Base-by-base conservation (phyloP, 2,888 invertebrate species). In the Altica lythri region DNA sequence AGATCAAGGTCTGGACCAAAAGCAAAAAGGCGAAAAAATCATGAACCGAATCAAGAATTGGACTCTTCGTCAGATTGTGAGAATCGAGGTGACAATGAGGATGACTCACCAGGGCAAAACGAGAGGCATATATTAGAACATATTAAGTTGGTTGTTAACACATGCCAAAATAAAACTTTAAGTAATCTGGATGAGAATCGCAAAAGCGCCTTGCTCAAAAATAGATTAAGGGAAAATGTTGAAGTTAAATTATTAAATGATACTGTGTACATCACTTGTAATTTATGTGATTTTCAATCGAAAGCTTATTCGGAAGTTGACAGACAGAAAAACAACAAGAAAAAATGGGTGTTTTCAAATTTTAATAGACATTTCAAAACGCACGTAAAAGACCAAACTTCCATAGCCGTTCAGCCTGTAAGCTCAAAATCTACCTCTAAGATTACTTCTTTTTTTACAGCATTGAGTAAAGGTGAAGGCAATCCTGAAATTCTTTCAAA, bases 321-420 rank as follows among this genome's bases (percentile, higher is more conserved):
- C 12, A 34, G 14, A 34, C 13, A 14, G 4, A 29, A 12, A 2
- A 29, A 29, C 8, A 29, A 29, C 29, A 34, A 34, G 34, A 12
- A 34, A 34, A 34, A 34, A 34, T 17, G 14, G 12, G 34, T 34
- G 2, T 14, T 34, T 34, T 34, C 34, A 13, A 34, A 34, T 34
- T 12, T 34, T 13, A 34, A 34, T 14, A 34, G 34, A 14, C 34
- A 34, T 34, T 34, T 13, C 34, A 34, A 34, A 34, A 34, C 34
- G 12, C 34, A 34, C 14, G 4, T 22, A 4, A 22, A 22, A 22
- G 8, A 22, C 8, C 22, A 22, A 22, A n/a, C n/a, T n/a, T n/a
- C n/a, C n/a, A n/a, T n/a, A n/a, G n/a, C n/a, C n/a, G n/a, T n/a
- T n/a, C n/a, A n/a, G n/a, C n/a, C n/a, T n/a, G 8, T 22, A 22